These are phyloP conservation scores for Mobula birostris DNA, from an alignment of 2,113 vertebrate species.

Conservation along the genomic window DNA sequence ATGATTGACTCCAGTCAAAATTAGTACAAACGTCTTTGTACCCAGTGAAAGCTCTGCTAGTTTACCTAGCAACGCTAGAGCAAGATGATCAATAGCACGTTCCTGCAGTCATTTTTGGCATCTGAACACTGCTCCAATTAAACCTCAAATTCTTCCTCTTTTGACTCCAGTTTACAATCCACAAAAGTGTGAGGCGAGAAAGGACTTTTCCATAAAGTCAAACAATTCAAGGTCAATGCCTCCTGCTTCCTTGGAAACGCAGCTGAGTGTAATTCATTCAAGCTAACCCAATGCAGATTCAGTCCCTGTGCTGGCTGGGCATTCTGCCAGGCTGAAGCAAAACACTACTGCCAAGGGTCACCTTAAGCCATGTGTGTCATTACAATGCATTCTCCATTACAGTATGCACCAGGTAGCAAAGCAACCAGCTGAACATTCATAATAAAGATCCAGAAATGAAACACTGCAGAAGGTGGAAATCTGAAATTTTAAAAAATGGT, in stretches of 20 bases:
- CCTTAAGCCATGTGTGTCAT: background rate
- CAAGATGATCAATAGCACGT: background rate
- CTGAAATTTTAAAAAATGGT: too few species aligned
- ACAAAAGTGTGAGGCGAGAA: conserved; percentile 5
- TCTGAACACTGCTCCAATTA: background rate
- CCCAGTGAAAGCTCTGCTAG: background rate
- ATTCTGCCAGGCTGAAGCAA: conserved; percentile 19
- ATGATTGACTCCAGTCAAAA: background rate
- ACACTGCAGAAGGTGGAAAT: too few species aligned
- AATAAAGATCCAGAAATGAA: too few species aligned
- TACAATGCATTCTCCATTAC: background rate
- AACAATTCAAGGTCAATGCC: background rate
- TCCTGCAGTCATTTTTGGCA: background rate
- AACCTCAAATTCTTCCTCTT: conserved; percentile 17
- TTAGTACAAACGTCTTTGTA: background rate
- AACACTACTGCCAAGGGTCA: conserved; percentile 3
- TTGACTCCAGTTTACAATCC: background rate
- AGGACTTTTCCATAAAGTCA: background rate
- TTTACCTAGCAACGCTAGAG: background rate
- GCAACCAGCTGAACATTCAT: background rate
- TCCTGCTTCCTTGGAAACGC: background rate
- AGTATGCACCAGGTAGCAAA: background rate
- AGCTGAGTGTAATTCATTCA: background rate
- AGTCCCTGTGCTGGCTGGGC: background rate
- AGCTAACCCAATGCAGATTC: background rate